Base-by-base conservation (phyloP, 2,113 vertebrate genomes). In the Mus spicilegus region DNA sequence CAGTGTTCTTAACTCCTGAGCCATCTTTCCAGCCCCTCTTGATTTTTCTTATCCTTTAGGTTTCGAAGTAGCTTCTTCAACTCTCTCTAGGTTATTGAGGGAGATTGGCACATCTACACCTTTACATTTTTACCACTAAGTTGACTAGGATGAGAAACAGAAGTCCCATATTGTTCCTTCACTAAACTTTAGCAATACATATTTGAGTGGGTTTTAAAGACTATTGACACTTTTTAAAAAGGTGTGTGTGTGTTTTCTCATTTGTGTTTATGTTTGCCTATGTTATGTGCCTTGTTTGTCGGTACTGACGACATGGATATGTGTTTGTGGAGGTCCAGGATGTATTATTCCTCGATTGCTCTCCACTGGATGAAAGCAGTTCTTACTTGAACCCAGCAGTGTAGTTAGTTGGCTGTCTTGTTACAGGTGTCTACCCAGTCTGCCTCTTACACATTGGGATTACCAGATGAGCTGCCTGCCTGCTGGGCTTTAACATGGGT, bases 161-260 rank as follows among this genome's bases (percentile, higher is more conserved):
- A 63, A 61, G 7, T 2, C 14, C 19, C 84, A 3, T 80, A 6
- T n/a, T 88, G 36, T 36, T 93, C n/a, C 87, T 91, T 72, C 20
- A 12, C 36, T 11, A 84, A 86, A n/a, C 56, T 90, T 95, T 90
- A 92, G 61, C 92, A 78, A 22, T 93, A 95, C 87, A 65, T 94
- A 75, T 26, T 69, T 89, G 5, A 82, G 19, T n/a, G 39, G 12
- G 73, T 54, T 84, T 39, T n/a, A 67, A 26, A 7, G 3, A 19
- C 42, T 72, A 5, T 93, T 82, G 72, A 20, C 51, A 72, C 78
- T 86, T 93, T n/a, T 11, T 28, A 11, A 28, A 95, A 67, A 86
- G 22, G 36, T 54, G 12, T 49, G 26, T 30, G 10, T 82, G 51
- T 81, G 54, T 58, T 5, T 67, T 67, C 65, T 67, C 11, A 33